phyloP scores from a whole-genome alignment of 2,888 invertebrate genomes.

The Tinea trinotella region DNA sequence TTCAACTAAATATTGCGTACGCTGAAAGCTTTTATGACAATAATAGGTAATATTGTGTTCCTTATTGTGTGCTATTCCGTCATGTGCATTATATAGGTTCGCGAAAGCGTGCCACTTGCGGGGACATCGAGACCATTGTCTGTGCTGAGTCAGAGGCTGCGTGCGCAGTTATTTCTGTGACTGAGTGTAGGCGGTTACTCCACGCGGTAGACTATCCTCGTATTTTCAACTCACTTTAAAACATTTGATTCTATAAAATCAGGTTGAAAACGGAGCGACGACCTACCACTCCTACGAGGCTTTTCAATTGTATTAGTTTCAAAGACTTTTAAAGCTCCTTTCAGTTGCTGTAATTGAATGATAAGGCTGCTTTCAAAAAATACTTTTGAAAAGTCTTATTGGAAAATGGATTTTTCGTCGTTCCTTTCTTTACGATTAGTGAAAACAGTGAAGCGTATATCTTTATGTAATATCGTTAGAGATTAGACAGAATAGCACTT shows the following conservation, averaged over 20 bases:
- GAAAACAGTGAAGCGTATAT: too few relatives aligned
- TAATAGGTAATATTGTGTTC: not conserved
- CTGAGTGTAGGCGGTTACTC: conserved; percentile 42
- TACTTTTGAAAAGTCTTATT: too few relatives aligned
- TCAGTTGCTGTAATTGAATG: too few relatives aligned
- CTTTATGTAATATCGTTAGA: too few relatives aligned
- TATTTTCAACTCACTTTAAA: not conserved
- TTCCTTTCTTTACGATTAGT: too few relatives aligned
- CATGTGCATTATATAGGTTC: conserved; percentile 24
- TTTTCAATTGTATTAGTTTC: too few relatives aligned
- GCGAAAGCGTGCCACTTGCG: conserved; percentile 39
- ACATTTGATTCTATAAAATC: not conserved
- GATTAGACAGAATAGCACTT: not conserved
- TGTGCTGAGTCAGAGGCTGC: conserved; percentile 58
- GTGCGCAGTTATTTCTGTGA: conserved; percentile 56
- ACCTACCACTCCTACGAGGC: not conserved
- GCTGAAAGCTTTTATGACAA: not conserved
- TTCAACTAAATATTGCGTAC: too few relatives aligned
- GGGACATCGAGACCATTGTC: conserved; percentile 56
- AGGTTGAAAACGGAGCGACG: not conserved
- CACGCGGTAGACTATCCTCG: not conserved
- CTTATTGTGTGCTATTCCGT: not conserved
- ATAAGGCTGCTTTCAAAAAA: too few relatives aligned
- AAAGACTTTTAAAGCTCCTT: too few relatives aligned
- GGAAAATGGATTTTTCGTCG: too few relatives aligned